Evolutionary conservation across 2,888 invertebrate species (phyloP).

Genomic region (Drosophila pullipes): DNA sequence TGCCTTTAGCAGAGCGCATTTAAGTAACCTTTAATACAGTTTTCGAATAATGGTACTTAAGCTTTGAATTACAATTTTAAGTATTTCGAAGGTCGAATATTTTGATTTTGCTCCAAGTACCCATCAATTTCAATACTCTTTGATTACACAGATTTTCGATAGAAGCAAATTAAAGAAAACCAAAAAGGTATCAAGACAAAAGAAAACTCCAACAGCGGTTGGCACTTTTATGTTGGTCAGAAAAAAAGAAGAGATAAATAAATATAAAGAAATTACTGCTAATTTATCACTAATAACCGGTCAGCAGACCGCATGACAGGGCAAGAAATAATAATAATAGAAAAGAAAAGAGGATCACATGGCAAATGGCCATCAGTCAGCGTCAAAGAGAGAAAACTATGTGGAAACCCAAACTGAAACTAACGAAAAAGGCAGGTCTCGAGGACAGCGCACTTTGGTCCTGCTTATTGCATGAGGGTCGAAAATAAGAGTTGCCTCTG

Average conservation of each 20-base stretch:
- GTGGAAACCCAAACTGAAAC: neutral
- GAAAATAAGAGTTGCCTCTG: neutral
- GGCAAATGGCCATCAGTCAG: constrained; percentile 22
- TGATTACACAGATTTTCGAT: neutral
- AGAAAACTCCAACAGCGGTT: neutral
- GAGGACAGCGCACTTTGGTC: neutral
- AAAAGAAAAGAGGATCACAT: neutral
- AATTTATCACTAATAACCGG: constrained; percentile 21
- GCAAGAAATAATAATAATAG: neutral
- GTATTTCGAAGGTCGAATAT: neutral
- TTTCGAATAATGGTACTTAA: neutral
- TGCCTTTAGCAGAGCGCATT: neutral
- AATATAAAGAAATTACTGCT: constrained; percentile 14
- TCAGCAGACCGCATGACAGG: constrained; percentile 10
- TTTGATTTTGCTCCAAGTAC: neutral
- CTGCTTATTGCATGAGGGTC: constrained; percentile 4
- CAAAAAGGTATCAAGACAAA: neutral
- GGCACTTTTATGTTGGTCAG: neutral
- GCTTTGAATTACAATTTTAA: neutral
- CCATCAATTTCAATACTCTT: neutral
- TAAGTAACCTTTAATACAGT: neutral
- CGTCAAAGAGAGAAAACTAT: constrained; percentile 3
- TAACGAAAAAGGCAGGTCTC: neutral
- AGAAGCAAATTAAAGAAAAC: neutral
- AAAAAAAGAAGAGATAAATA: neutral